Percentiles rank a stretch among this genome's conserved stretches.
phyloP scores from a whole-genome alignment of 1,140 invertebrate species.

The Rhagoletis zephyria region DNA sequence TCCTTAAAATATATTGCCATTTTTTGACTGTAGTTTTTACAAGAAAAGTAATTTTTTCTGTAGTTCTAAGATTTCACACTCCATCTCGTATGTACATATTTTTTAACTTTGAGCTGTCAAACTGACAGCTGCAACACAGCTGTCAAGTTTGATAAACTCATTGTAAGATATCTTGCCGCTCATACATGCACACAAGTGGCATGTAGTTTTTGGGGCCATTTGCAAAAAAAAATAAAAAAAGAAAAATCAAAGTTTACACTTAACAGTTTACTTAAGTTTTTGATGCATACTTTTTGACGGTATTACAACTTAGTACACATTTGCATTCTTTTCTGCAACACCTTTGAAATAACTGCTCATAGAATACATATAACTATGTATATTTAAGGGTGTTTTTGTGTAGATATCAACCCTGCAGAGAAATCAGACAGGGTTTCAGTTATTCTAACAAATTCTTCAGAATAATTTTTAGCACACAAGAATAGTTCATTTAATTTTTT shows the following conservation, averaged over 20 bases:
- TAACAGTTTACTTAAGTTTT: conserved; percentile 22
- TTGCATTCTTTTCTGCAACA: not conserved
- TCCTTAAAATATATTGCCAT: no score
- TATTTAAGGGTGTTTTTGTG: no score
- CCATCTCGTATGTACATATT: not conserved
- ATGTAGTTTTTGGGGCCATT: not conserved
- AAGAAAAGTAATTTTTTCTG: not conserved
- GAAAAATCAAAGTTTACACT: not conserved
- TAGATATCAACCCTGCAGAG: no score
- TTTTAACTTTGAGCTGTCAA: conserved; percentile 12
- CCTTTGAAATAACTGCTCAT: not conserved
- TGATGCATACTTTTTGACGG: not conserved
- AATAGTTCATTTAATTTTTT: no score
- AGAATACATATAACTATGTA: no score
- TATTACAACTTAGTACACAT: not conserved
- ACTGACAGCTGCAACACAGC: conserved; percentile 9
- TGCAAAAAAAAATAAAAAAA: not conserved
- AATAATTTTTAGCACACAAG: no score
- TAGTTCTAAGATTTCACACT: not conserved
- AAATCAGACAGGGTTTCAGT: no score
- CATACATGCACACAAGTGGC: not conserved
- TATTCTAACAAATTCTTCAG: no score
- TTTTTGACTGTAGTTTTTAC: no score
- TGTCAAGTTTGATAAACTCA: conserved; percentile 38
- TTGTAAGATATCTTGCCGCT: not conserved